Evolutionary conservation across 2,797 vertebrate species (phyloP).

Genomic region (Lacerta bilineata): DNA sequence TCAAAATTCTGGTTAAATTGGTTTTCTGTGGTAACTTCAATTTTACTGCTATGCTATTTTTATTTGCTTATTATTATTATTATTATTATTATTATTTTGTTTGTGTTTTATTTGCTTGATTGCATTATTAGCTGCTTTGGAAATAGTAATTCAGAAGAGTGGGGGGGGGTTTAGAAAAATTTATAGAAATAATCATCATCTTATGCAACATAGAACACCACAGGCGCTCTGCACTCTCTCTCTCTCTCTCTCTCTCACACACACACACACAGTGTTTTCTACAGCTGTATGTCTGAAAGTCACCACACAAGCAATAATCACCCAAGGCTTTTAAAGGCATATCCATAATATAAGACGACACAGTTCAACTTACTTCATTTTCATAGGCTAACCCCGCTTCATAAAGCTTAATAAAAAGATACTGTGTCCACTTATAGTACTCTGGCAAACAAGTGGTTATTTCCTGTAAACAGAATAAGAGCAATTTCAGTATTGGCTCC

Average conservation of each 20-base stretch:
- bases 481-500: background rate
- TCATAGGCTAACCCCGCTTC: slow-evolving; percentile 94
- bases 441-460: slow-evolving; percentile 93
- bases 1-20: background rate
- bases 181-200: background rate
- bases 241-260: background rate
- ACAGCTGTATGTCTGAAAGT: background rate
- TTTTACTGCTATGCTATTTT: background rate
- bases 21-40: background rate
- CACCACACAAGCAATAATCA: background rate
- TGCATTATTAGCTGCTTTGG: background rate
- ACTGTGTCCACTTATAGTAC: slow-evolving; percentile 98
- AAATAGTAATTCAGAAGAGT: background rate
- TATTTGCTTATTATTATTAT: background rate
- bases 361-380: slow-evolving; percentile 89
- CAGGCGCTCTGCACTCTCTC: background rate
- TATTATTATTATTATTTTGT: too few species aligned
- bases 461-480: slow-evolving; percentile 83
- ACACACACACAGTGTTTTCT: background rate
- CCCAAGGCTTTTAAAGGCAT: background rate
- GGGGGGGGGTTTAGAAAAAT: background rate
- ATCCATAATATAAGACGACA: background rate
- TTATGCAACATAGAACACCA: background rate
- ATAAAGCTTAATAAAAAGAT: slow-evolving; percentile 93
- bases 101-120: background rate